phyloP scores from a whole-genome alignment of 1,140 invertebrate genomes.

The Gryllus bimaculatus region DNA sequence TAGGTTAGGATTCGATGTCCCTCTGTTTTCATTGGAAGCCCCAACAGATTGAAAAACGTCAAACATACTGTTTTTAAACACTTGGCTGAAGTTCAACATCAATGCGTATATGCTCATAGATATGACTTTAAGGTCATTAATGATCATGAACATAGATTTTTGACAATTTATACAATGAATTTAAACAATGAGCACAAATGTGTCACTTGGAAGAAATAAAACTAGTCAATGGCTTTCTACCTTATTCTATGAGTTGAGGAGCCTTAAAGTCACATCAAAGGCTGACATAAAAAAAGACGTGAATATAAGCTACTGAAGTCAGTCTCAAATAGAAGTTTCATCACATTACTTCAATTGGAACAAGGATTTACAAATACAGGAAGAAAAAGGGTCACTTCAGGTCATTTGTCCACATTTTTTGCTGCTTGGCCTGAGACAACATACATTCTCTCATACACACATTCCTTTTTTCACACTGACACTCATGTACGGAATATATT shows the following conservation, averaged over 20 bases:
- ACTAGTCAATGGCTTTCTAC: too few species aligned
- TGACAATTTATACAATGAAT: too few species aligned
- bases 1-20: neutral
- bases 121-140: neutral
- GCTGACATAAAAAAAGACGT: neutral
- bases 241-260: neutral
- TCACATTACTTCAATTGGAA: neutral
- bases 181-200: too few species aligned
- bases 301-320: neutral
- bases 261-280: conserved; percentile 1
- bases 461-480: neutral
- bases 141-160: too few species aligned
- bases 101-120: neutral
- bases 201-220: too few species aligned
- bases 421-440: neutral
- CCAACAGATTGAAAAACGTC: neutral
- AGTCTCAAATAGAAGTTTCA: neutral
- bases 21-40: neutral
- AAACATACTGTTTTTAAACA: neutral
- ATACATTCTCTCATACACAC: neutral
- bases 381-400: neutral
- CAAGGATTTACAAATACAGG: neutral
- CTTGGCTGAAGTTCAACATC: neutral
- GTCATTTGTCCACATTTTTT: neutral
- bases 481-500: neutral